A percentile compares a stretch with the other conserved stretches of the same genome.
Conservation (phyloP, 2,888 invertebrate genomes). For the Syrista parreyssii region DNA sequence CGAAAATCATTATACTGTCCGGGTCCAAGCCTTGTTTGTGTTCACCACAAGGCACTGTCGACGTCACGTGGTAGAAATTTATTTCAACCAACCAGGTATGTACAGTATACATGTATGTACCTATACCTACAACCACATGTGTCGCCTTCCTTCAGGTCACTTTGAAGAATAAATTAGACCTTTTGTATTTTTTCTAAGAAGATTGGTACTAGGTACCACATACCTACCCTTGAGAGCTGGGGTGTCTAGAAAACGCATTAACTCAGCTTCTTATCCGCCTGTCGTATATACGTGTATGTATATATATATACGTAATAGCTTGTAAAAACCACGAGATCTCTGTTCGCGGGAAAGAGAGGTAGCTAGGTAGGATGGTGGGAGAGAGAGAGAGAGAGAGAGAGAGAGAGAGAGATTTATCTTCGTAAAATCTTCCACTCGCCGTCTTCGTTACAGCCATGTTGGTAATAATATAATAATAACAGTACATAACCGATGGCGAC, state of each 20-base stretch:
- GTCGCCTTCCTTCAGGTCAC: not conserved
- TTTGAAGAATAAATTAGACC: not conserved
- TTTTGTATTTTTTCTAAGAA: not conserved
- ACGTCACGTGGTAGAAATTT: not conserved
- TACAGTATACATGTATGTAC: no score
- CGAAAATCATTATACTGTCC: not conserved
- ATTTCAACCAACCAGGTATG: no score
- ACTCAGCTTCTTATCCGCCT: not conserved
- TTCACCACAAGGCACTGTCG: not conserved
- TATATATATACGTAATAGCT: not conserved
- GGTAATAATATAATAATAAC: not conserved
- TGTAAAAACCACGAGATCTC: not conserved
- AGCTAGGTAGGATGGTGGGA: conserved; percentile 14
- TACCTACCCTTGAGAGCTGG: not conserved
- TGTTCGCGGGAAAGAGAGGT: conserved; percentile 19
- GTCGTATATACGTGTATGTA: not conserved
- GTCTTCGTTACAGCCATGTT: not conserved
- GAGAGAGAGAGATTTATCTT: not conserved
- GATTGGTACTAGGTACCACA: not conserved
- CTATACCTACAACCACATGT: not conserved
- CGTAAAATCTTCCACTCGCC: not conserved
- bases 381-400: not conserved
- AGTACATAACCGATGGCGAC: not conserved
- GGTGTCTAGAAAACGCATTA: not conserved
- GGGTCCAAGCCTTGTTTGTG: not conserved